These are phyloP conservation scores for Clupea harengus DNA, from an alignment of 2,113 vertebrate genomes.

Conservation along the genomic window DNA sequence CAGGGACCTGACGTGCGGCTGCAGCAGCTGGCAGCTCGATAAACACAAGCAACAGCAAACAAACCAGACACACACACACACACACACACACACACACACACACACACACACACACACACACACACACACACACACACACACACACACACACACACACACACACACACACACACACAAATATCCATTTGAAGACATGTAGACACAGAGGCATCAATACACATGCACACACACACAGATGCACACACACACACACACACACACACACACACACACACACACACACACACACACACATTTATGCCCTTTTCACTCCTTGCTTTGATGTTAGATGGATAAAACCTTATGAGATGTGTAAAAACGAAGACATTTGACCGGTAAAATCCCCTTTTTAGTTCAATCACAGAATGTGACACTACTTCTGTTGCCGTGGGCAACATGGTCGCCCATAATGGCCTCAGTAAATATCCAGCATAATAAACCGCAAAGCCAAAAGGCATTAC, in stretches of 20 bases:
- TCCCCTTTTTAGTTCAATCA: conserved; percentile 63
- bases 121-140: conserved; percentile 20
- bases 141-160: not conserved
- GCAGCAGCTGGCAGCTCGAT: conserved; percentile 48
- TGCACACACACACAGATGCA: not conserved
- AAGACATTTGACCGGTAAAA: conserved; percentile 53
- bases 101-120: conserved; percentile 26
- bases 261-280: conserved; percentile 1
- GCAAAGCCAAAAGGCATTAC: conserved; percentile 51
- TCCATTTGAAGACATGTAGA: not conserved
- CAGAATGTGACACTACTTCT: conserved; percentile 58
- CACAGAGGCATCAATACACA: conserved; percentile 8
- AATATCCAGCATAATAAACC: conserved; percentile 41
- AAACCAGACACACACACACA: conserved; percentile 34
- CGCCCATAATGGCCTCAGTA: conserved; percentile 55
- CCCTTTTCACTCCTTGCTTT: conserved; percentile 40
- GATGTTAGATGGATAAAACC: conserved; percentile 56
- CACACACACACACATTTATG: not conserved
- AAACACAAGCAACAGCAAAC: conserved; percentile 26
- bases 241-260: not conserved
- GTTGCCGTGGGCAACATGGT: conserved; percentile 62
- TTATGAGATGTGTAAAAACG: conserved; percentile 47
- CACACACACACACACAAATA: not conserved
- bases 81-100: conserved; percentile 31
- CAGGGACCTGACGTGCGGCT: conserved; percentile 35